These are phyloP conservation scores for Clarias platycephalus DNA, from an alignment of 2,797 vertebrate species.

Conservation along the genomic window DNA sequence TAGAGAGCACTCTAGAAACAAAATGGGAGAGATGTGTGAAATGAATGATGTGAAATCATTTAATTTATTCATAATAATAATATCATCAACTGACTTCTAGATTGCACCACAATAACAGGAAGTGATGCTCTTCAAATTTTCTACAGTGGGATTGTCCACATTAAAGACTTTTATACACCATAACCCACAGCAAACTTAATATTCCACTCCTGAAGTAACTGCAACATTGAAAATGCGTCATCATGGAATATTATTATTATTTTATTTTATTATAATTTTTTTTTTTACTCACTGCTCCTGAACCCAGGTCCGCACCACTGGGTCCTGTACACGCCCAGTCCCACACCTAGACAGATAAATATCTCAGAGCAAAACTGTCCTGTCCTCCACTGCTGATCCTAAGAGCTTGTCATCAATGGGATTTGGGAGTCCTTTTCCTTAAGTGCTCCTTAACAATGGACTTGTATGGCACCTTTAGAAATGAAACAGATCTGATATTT, in stretches of 20 bases:
- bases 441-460: slow-evolving; percentile 47
- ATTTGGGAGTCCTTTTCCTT: slow-evolving; percentile 42
- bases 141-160: not conserved
- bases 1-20: slow-evolving; percentile 6
- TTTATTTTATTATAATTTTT: not conserved
- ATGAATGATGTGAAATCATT: not conserved
- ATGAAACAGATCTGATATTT: slow-evolving; percentile 42
- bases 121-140: not conserved
- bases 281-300: not conserved
- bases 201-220: not conserved
- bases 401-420: slow-evolving; percentile 40
- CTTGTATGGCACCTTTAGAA: slow-evolving; percentile 30
- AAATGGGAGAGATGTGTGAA: not conserved
- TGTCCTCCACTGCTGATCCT: slow-evolving; percentile 12
- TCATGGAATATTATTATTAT: not conserved
- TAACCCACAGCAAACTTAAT: not conserved
- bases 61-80: not conserved
- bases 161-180: not conserved
- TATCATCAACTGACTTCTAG: not conserved
- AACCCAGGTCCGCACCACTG: not conserved
- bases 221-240: not conserved
- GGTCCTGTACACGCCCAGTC: not conserved
- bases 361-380: not conserved
- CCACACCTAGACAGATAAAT: not conserved
- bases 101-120: not conserved